A percentile compares a stretch with the other conserved stretches of the same genome.
These are phyloP conservation scores for Acanthurus tractus DNA, from an alignment of 2,797 vertebrate genomes.

Conservation along the genomic window DNA sequence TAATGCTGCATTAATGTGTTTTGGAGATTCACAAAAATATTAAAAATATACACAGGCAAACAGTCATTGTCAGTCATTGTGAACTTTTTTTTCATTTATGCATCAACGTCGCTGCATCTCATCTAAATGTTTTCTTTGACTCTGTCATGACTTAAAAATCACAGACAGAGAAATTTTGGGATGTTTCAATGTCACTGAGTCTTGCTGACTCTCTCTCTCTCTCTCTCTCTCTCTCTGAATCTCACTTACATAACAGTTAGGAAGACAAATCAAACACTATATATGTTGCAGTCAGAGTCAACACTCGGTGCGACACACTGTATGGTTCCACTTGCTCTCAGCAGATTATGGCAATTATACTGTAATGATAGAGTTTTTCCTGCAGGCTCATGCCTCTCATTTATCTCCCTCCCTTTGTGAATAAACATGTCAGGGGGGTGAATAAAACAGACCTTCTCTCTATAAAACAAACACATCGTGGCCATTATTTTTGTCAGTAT, in stretches of 20 bases:
- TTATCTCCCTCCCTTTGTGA: slow-evolving; percentile 22
- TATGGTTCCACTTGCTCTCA: slow-evolving; percentile 17
- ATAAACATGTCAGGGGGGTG: slow-evolving; percentile 34
- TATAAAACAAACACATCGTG: slow-evolving; percentile 35
- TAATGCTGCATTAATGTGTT: background rate
- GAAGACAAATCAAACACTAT: background rate
- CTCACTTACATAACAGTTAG: background rate
- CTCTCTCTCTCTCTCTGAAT: background rate
- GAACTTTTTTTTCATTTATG: background rate
- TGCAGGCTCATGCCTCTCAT: slow-evolving; percentile 3
- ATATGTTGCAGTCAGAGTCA: background rate
- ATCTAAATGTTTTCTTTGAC: background rate
- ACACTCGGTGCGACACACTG: background rate
- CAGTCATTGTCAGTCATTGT: background rate
- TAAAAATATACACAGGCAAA: background rate
- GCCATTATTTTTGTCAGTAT: slow-evolving; percentile 44
- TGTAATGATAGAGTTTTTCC: slow-evolving; percentile 26
- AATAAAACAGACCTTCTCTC: slow-evolving; percentile 17
- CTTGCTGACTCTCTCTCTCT: background rate
- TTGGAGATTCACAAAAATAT: background rate
- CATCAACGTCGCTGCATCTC: background rate
- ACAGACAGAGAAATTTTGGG: background rate
- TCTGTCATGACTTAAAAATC: background rate
- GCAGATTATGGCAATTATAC: slow-evolving; percentile 42
- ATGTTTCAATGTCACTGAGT: background rate